phyloP scores from a whole-genome alignment of 2,797 vertebrate species.

The Crossoptilon crossoptilon region DNA sequence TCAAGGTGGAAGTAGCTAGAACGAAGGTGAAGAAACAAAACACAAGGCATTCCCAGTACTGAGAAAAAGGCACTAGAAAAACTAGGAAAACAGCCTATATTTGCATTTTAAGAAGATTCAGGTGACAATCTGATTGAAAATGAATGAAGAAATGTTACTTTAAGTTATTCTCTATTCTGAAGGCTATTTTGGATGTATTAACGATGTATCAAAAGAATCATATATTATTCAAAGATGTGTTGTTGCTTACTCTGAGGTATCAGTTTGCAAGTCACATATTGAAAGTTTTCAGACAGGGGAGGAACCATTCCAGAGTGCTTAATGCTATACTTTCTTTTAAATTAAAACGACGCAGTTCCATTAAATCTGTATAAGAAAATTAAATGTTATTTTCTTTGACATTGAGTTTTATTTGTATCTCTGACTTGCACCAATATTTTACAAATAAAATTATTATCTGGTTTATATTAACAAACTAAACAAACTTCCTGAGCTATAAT shows the following conservation, averaged over 20 bases:
- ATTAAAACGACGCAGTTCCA: not conserved
- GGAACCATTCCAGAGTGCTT: slow-evolving; percentile 44
- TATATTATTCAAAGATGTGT: slow-evolving; percentile 21
- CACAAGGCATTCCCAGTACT: not conserved
- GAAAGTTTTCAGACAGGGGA: slow-evolving; percentile 59
- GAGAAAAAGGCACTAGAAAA: accelerated
- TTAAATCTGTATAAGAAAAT: not conserved
- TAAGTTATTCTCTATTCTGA: slow-evolving; percentile 18
- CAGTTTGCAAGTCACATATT: slow-evolving; percentile 31
- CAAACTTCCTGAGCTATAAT: not conserved
- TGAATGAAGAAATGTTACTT: not conserved
- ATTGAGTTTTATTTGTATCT: not conserved
- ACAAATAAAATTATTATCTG: not conserved
- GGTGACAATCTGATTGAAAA: not conserved
- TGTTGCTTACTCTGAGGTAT: slow-evolving; percentile 43
- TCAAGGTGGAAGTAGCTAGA: not conserved
- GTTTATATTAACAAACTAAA: not conserved
- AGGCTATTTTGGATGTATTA: slow-evolving; percentile 20
- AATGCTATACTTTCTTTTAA: not conserved
- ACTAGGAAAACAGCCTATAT: not conserved
- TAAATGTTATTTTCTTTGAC: not conserved
- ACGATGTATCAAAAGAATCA: slow-evolving; percentile 24
- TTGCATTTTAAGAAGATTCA: not conserved
- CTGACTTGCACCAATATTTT: not conserved
- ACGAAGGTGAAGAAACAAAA: not conserved